phyloP scores from a whole-genome alignment of 1,140 invertebrate species.

The Centruroides vittatus region DNA sequence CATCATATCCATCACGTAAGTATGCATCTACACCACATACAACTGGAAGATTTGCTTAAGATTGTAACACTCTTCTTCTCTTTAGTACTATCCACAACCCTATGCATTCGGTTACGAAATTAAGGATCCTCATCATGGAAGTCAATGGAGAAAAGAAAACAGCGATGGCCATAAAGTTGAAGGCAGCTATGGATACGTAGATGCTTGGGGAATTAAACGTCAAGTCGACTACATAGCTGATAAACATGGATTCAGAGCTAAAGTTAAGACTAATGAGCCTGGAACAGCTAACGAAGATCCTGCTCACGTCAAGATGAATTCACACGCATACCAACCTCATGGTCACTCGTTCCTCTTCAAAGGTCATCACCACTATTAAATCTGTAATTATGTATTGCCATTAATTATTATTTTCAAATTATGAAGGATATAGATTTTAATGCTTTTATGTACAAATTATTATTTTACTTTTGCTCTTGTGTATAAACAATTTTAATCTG shows the following conservation, averaged over 20 bases:
- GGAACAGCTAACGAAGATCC: constrained; percentile 6
- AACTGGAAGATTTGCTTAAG: no score
- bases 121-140: constrained; percentile 10
- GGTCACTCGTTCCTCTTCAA: no score
- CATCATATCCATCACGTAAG: no score
- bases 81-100: not conserved
- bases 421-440: no score
- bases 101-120: constrained; percentile 12
- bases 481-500: no score
- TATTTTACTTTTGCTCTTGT: no score
- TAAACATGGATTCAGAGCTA: constrained; percentile 8
- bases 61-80: no score
- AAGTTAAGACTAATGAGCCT: constrained; percentile 11
- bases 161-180: constrained; percentile 1
- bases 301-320: constrained; percentile 7
- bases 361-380: no score
- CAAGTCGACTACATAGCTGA: constrained; percentile 10
- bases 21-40: no score
- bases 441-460: no score
- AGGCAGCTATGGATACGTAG: constrained; percentile 7
- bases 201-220: constrained; percentile 3
- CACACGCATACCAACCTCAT: not conserved
- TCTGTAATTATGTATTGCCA: no score
- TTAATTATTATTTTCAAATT: no score
- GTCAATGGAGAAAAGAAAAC: constrained; percentile 1